phyloP scores from a whole-genome alignment of 1,140 invertebrate species.

The Nomia melanderi region DNA sequence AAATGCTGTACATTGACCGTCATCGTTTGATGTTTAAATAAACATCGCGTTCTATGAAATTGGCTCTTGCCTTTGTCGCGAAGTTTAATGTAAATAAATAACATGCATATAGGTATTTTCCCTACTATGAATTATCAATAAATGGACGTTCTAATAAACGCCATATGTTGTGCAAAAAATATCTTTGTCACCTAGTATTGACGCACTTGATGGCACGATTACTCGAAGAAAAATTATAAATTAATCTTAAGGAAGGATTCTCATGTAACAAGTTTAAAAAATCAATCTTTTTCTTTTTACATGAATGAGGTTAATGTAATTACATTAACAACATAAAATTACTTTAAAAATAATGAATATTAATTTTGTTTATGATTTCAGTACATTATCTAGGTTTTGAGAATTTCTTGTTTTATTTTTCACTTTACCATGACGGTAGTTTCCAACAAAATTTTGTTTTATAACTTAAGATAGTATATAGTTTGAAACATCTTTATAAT shows the following conservation, averaged over 20 bases:
- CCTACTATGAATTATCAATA: conserved; percentile 41
- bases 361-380: too few species aligned
- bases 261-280: too few species aligned
- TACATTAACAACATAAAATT: too few species aligned
- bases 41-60: conserved; percentile 9
- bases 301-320: too few species aligned
- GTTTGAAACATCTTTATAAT: too few species aligned
- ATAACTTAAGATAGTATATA: too few species aligned
- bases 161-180: conserved; percentile 25
- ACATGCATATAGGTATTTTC: conserved; percentile 11
- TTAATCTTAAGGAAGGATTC: conserved; percentile 9
- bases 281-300: too few species aligned
- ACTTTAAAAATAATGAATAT: too few species aligned
- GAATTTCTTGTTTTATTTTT: too few species aligned
- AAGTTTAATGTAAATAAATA: conserved; percentile 47
- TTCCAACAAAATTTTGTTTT: too few species aligned
- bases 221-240: conserved; percentile 24
- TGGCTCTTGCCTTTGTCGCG: background rate
- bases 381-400: too few species aligned
- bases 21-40: background rate
- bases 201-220: conserved; percentile 58
- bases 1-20: background rate
- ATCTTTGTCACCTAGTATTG: conserved; percentile 40
- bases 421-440: too few species aligned
- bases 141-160: conserved; percentile 16